These are phyloP conservation scores for Spheniscus humboldti DNA, from an alignment of 2,797 vertebrate species.

Conservation along the genomic window DNA sequence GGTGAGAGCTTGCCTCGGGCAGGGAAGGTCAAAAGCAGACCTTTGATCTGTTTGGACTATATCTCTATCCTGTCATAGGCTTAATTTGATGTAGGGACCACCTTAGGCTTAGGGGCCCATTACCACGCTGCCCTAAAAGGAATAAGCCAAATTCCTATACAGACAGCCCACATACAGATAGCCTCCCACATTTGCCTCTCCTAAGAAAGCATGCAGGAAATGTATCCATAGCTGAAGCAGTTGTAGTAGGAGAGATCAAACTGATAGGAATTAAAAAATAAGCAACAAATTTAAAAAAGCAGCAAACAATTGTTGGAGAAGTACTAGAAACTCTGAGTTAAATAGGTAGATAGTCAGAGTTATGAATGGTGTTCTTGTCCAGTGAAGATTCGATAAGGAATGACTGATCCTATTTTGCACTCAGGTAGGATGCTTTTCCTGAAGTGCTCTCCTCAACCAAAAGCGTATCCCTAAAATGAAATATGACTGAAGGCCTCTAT, in stretches of 20 bases:
- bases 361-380: background rate
- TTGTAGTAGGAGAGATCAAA: background rate
- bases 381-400: background rate
- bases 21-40: background rate
- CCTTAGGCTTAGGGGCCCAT: background rate
- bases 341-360: background rate
- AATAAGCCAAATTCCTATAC: background rate
- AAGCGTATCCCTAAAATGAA: accelerated
- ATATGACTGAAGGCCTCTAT: background rate
- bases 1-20: background rate
- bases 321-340: background rate
- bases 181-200: background rate
- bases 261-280: background rate
- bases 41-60: slow-evolving; percentile 10
- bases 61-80: background rate
- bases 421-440: background rate
- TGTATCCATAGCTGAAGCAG: background rate
- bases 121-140: background rate
- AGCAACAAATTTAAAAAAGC: background rate
- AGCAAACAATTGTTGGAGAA: background rate
- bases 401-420: background rate
- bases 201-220: background rate
- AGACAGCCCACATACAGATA: background rate
- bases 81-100: background rate
- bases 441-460: background rate